phyloP scores from a whole-genome alignment of 2,888 invertebrate species.

The Mantis religiosa region DNA sequence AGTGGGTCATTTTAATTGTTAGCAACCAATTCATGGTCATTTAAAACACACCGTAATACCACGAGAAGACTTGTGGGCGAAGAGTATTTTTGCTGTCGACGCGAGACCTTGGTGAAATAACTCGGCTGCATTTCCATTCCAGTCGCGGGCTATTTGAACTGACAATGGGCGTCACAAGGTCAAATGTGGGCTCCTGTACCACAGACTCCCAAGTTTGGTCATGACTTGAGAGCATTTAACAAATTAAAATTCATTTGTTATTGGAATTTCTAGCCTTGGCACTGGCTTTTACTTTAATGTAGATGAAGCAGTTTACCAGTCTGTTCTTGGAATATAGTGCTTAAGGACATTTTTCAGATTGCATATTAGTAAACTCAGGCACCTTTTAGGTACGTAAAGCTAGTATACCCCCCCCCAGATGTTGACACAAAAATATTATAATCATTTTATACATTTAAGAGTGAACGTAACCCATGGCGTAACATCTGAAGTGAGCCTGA shows the following conservation, averaged over 20 bases:
- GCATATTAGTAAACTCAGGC: no score
- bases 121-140: background rate
- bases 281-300: no score
- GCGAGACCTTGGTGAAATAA: background rate
- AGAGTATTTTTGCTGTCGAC: background rate
- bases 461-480: no score
- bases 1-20: background rate
- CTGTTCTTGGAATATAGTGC: no score
- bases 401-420: no score
- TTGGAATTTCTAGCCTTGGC: no score
- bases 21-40: background rate
- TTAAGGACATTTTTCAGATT: no score
- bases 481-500: no score
- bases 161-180: background rate
- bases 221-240: background rate
- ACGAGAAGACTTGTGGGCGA: background rate
- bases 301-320: no score
- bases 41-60: background rate
- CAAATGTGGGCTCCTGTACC: background rate
- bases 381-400: no score
- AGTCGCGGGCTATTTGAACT: background rate
- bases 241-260: background rate
- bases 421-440: no score
- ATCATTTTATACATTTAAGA: no score
- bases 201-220: background rate